Conservation (phyloP, 2,113 vertebrate species). For the Plectropomus leopardus region DNA sequence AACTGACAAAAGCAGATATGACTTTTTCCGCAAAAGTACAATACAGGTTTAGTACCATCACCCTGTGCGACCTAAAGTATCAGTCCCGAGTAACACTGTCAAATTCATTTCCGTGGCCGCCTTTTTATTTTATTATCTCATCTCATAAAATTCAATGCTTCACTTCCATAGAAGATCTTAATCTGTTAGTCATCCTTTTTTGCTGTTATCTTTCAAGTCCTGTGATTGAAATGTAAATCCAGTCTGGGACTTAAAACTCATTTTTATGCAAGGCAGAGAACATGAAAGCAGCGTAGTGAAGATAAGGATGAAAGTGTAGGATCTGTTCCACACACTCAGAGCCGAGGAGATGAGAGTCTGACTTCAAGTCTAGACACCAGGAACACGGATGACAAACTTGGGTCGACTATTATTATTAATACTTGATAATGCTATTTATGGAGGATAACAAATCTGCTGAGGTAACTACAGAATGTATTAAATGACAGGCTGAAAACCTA, state of each 20-base stretch:
- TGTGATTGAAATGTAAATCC: constrained; percentile 77
- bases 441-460: background rate
- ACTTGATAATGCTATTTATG: background rate
- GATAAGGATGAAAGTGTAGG: constrained; percentile 63
- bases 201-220: constrained; percentile 56
- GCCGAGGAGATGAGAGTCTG: constrained; percentile 38
- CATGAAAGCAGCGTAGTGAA: constrained; percentile 63
- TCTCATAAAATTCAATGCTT: constrained; percentile 52
- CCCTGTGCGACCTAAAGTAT: background rate
- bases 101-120: constrained; percentile 18
- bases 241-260: constrained; percentile 54
- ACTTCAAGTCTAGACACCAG: constrained; percentile 49
- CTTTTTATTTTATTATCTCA: constrained; percentile 43
- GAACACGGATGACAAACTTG: constrained; percentile 22
- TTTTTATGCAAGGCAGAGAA: constrained; percentile 60
- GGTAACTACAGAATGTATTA: background rate
- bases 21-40: background rate
- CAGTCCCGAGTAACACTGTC: constrained; percentile 11
- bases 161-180: constrained; percentile 51
- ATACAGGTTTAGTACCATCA: background rate
- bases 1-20: constrained; percentile 3
- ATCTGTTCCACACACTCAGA: constrained; percentile 49
- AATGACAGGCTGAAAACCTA: background rate
- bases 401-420: constrained; percentile 9
- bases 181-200: constrained; percentile 67